These are phyloP conservation scores for Graptemys geographica DNA, from an alignment of 2,797 vertebrate species.

Conservation along the genomic window DNA sequence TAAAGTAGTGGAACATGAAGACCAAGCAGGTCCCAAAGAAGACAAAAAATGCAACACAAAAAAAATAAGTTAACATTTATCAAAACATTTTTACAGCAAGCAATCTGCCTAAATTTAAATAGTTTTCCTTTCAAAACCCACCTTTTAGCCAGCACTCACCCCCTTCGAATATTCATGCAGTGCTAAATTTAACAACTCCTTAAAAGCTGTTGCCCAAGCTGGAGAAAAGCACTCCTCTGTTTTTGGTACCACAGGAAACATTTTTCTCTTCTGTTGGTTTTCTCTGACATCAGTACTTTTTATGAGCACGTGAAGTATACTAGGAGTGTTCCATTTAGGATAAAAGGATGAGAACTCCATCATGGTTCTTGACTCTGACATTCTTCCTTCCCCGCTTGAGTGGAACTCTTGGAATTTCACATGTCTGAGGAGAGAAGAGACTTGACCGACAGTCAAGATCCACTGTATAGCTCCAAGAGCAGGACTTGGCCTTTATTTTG, in stretches of 20 bases:
- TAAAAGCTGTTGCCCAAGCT: neutral
- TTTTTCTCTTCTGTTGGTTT: neutral
- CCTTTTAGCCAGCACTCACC: conserved; percentile 34
- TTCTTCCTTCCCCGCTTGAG: neutral
- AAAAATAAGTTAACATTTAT: conserved; percentile 64
- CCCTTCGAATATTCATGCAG: neutral
- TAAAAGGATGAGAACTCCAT: neutral
- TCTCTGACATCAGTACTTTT: neutral
- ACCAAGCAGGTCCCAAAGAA: conserved; percentile 43
- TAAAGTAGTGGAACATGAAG: conserved; percentile 27
- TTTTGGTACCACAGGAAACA: conserved; percentile 2
- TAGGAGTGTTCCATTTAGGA: neutral
- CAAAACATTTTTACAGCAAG: conserved; percentile 67
- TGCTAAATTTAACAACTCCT: neutral
- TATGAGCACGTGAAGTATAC: neutral
- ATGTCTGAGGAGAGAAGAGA: fast-evolving
- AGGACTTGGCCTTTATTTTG: neutral
- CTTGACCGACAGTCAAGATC: neutral
- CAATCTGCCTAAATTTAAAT: conserved; percentile 66
- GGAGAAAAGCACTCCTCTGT: neutral
- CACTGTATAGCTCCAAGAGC: neutral
- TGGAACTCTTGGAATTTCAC: neutral
- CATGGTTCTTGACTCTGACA: neutral
- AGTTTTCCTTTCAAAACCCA: conserved; percentile 69
- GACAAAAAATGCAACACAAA: conserved; percentile 63